Base-by-base conservation (phyloP, 2,113 vertebrate genomes). In the Trichechus manatus region DNA sequence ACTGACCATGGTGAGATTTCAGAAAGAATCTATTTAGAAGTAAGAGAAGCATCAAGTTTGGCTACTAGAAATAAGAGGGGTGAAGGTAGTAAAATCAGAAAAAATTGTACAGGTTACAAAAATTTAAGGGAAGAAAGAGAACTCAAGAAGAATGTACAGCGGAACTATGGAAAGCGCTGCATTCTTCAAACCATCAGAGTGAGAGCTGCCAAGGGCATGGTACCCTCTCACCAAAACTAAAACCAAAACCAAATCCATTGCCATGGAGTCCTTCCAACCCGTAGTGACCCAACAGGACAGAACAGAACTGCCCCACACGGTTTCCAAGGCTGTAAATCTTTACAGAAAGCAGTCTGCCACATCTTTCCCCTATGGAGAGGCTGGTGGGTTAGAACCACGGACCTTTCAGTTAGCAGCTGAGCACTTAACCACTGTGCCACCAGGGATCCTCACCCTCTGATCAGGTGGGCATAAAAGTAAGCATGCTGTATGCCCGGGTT, bases 1-100 rank as follows among this genome's bases (percentile, higher is more conserved):
- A 59, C 31, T 61, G 56, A 74, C 29, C 23, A 13, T 39, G 15
- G 27, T 2, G 6, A 14, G 10, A 68, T 83, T 89, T 93, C 87
- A 91, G 31, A 96, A 68, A 91, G 56, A 27, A 36, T 8, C 7
- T 75, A 59, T 36, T 97, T 87, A 87, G 39, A 80, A n/a, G 27
- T 25, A 86, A 64, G 53, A 22, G 42, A n/a, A 7, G 8, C n/a
- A 2, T 72, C 13, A 70, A 39, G 29, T 63, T 81, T 63, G 44
- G 47, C n/a, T 80, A 70, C 77, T 3, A 63, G 84, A 75, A 87
- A 87, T 72, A 29, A 66, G 87, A 74, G 61, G 66, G 87, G 33
- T 80, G 36, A 14, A 33, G 80, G 44, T 1, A 53, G 29, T 47
- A 25, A 77, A 53, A 61, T 27, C 14, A 82, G 72, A 88, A 95